Evolutionary conservation across 2,888 invertebrate genomes (phyloP).

Genomic region (Thymelicus sylvestris): DNA sequence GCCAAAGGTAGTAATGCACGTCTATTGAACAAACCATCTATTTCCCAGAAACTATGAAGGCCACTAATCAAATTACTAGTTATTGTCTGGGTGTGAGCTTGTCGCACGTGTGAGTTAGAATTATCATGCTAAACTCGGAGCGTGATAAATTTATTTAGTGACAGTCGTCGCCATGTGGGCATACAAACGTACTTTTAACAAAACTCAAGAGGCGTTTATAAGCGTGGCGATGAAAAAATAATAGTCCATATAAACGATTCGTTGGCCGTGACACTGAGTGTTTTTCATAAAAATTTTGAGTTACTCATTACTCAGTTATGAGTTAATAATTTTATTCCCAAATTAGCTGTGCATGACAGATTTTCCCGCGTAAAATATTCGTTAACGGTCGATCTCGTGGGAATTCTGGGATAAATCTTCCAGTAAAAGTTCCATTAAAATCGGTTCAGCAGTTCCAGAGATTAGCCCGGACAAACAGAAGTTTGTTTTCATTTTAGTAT

Average conservation of each 20-base stretch:
- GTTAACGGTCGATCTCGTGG: too few species aligned
- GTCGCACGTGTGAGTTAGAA: constrained; percentile 64
- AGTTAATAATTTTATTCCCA: too few species aligned
- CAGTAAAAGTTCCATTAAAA: too few species aligned
- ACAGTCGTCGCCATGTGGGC: constrained; percentile 61
- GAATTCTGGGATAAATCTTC: too few species aligned
- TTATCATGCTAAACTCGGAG: constrained; percentile 68
- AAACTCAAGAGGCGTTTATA: constrained; percentile 61
- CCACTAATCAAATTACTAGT: constrained; percentile 65
- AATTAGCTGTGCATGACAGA: too few species aligned
- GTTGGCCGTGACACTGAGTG: background rate
- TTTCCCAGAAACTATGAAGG: constrained; percentile 53
- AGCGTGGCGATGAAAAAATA: constrained; percentile 46
- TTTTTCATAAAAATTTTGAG: too few species aligned
- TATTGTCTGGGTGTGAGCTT: constrained; percentile 69
- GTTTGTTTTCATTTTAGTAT: too few species aligned
- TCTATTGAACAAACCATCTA: constrained; percentile 26
- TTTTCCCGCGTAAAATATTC: too few species aligned
- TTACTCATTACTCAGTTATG: too few species aligned
- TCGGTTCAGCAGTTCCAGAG: too few species aligned
- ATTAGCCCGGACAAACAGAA: too few species aligned
- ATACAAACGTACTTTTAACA: constrained; percentile 68
- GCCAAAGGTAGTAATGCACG: constrained; percentile 2
- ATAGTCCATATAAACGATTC: constrained; percentile 39
- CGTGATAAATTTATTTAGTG: constrained; percentile 76